Base-by-base conservation (phyloP, 1,140 invertebrate species). In the Mylabris phalerata region DNA sequence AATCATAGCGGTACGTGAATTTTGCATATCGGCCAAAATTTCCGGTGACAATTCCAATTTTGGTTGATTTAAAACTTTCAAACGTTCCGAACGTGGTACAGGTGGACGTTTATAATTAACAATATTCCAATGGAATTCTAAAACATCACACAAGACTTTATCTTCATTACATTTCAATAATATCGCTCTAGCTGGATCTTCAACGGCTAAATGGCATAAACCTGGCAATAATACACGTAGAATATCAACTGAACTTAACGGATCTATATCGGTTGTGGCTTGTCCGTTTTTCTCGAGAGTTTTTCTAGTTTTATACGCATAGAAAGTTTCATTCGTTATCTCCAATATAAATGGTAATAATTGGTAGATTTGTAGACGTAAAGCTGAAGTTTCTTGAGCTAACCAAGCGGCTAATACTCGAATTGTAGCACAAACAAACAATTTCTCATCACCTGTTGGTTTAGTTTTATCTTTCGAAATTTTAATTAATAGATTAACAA, bases 341-440 rank as follows among this genome's bases (percentile, higher is more conserved):
- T 83, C 81, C 41, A 93, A 78, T 60, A 92, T 84, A 71, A 84
- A 92, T 3, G 90, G 90, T 11, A 92, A 71, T 5, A 92, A 72
- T 24, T 84, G 80, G 68, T 90, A 90, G 32, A 95, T 82, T 71
- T 92, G 88, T 40, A 87, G 80, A 41, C 89, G 82, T 82, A 93
- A 88, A 6, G 92, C 89, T n/a, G 86, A 85, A 1, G 92, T 92
- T 77, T 96, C 93, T 77, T 94, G 91, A 2, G 90, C 89, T 62
- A 96, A 74, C 92, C 92, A 95, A 24, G 89, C 86, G 39, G 89
- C 85, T 38, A 95, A 70, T 24, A 93, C 88, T 65, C 92, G 77
- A 3, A 95, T 84, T 70, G 89, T 87, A 2, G 89, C 90, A 76
- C 86, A 86, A 2, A 92, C 78, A 75, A 93, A 90, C 42, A 88